These are phyloP conservation scores for Edolisoma coerulescens DNA, from an alignment of 2,113 vertebrate genomes.

Conservation along the genomic window DNA sequence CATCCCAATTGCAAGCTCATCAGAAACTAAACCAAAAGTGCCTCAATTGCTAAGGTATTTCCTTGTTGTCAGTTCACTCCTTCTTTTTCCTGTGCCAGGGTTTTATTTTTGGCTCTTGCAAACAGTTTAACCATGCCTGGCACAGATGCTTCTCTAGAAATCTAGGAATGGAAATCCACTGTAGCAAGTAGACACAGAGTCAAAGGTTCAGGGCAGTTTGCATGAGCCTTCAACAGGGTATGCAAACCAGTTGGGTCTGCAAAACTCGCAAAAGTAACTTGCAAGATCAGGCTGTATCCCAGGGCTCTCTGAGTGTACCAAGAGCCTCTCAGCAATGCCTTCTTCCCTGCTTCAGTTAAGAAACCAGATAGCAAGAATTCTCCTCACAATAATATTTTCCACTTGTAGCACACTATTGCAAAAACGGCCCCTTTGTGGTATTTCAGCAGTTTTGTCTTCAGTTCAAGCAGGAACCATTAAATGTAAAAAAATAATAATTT, in stretches of 20 bases:
- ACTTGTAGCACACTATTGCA: background rate
- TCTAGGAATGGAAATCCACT: background rate
- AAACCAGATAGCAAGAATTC: conserved; percentile 10
- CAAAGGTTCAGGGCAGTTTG: background rate
- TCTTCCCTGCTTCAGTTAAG: background rate
- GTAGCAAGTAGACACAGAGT: background rate
- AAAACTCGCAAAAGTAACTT: background rate
- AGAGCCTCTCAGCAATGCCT: background rate
- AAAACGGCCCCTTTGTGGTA: background rate
- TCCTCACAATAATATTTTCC: background rate
- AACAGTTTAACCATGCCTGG: background rate
- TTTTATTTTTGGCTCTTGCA: background rate
- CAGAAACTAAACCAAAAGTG: background rate
- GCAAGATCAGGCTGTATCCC: background rate
- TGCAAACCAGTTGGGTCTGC: background rate
- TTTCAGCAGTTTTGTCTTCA: background rate
- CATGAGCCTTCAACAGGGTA: background rate
- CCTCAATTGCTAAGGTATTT: background rate
- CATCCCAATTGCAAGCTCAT: background rate
- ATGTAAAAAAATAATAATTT: background rate
- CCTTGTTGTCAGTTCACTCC: background rate
- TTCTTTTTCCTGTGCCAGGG: background rate
- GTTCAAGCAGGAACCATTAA: background rate
- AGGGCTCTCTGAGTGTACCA: background rate
- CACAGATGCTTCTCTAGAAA: background rate